These are phyloP conservation scores for Agriopis marginaria DNA, from an alignment of 2,888 invertebrate species.

Conservation along the genomic window DNA sequence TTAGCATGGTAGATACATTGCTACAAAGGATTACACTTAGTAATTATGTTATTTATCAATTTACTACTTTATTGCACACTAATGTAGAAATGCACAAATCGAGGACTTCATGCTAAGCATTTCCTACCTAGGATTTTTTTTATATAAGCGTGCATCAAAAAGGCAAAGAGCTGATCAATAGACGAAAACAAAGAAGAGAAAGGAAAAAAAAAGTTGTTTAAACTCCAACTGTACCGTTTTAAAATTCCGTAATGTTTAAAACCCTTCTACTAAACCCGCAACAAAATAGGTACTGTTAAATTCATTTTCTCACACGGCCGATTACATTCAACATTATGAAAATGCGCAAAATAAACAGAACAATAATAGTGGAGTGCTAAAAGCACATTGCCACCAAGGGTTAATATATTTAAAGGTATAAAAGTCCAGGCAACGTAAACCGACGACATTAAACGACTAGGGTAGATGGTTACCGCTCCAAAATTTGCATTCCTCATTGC, in stretches of 20 bases:
- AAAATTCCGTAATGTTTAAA: constrained; percentile 43
- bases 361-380: constrained; percentile 71
- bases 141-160: no score
- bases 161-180: no score
- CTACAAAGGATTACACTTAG: no score
- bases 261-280: constrained; percentile 43
- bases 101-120: no score
- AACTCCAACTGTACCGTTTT: no score
- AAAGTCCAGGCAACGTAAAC: constrained; percentile 70
- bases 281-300: constrained; percentile 24
- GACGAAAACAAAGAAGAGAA: neutral
- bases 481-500: constrained; percentile 86
- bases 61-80: no score
- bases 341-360: constrained; percentile 61
- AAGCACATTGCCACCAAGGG: constrained; percentile 58
- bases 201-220: no score
- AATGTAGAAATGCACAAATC: no score
- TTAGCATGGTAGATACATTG: no score
- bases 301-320: constrained; percentile 32
- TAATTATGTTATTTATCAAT: no score
- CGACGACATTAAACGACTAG: constrained; percentile 76
- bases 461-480: constrained; percentile 75
- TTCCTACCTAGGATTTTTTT: no score
- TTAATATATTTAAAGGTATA: constrained; percentile 77
- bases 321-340: constrained; percentile 46